Conservation (phyloP, 64 coral and sea anemone genomes). For the Stichodactyla mertensii region DNA sequence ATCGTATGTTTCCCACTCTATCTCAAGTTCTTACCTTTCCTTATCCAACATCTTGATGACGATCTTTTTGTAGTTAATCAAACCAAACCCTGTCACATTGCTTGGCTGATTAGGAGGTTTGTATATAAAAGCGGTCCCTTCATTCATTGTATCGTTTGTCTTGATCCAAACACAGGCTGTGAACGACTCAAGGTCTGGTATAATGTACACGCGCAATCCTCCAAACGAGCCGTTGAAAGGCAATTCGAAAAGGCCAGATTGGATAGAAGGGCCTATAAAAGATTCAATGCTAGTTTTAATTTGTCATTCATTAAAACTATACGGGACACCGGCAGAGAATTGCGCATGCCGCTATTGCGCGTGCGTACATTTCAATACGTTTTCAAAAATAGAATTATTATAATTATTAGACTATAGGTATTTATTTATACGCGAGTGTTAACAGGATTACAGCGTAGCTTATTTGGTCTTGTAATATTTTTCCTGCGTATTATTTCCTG, state of each 20-base stretch:
- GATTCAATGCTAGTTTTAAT: no score
- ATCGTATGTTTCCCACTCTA: no score
- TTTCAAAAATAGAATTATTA: no score
- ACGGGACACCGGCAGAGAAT: no score
- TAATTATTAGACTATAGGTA: no score
- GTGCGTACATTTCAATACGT: no score
- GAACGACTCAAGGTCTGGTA: not conserved
- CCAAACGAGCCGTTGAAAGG: not conserved
- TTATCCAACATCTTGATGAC: not conserved
- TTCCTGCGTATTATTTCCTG: no score
- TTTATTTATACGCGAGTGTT: no score
- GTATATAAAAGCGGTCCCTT: not conserved
- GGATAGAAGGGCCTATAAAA: not conserved
- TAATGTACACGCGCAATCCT: not conserved
- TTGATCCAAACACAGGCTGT: conserved; percentile 9
- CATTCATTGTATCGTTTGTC: not conserved
- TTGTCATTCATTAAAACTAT: no score
- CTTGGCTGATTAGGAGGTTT: not conserved
- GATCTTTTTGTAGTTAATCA: conserved; percentile 6
- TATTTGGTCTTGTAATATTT: no score
- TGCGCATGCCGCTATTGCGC: no score
- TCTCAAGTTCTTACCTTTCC: not conserved
- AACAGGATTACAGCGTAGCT: no score
- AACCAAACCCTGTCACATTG: not conserved
- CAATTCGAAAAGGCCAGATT: not conserved